A percentile compares a stretch with the other conserved stretches of the same genome.
Conservation (phyloP, 53 echinoderm and acorn worm genomes). For the Actinopyga echinites region DNA sequence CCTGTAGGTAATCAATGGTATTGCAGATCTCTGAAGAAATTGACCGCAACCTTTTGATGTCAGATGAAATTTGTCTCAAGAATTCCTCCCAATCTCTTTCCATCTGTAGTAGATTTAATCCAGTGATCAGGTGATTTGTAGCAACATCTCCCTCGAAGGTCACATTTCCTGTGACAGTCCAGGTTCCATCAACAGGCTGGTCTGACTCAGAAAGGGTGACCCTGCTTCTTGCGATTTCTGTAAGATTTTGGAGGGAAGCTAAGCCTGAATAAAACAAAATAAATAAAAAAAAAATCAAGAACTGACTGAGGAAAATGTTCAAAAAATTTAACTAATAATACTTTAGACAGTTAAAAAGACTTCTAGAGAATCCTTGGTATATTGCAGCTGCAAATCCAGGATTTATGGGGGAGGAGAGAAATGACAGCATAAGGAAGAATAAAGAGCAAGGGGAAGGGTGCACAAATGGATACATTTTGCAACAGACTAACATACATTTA, state of each 20-base stretch:
- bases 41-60: not conserved
- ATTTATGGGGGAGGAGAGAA: too few species aligned
- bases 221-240: conserved; percentile 20
- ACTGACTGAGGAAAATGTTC: too few species aligned
- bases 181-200: conserved; percentile 18
- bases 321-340: too few species aligned
- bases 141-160: conserved; percentile 29
- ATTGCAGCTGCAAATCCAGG: too few species aligned
- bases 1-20: conserved; percentile 29
- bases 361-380: too few species aligned
- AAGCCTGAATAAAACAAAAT: conserved; percentile 15
- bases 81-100: not conserved
- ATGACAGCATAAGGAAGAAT: too few species aligned
- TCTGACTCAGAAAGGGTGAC: conserved; percentile 41
- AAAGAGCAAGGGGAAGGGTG: too few species aligned
- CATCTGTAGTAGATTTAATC: conserved; percentile 42
- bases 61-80: not conserved
- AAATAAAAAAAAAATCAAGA: not conserved
- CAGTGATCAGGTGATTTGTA: conserved; percentile 24
- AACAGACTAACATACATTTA: too few species aligned
- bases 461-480: too few species aligned
- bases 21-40: conserved; percentile 24
- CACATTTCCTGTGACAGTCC: conserved; percentile 40
- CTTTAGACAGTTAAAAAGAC: too few species aligned
- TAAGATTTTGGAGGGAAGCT: conserved; percentile 31